Conservation (phyloP, 2,797 vertebrate species). For the Chaetodon trifasciatus region DNA sequence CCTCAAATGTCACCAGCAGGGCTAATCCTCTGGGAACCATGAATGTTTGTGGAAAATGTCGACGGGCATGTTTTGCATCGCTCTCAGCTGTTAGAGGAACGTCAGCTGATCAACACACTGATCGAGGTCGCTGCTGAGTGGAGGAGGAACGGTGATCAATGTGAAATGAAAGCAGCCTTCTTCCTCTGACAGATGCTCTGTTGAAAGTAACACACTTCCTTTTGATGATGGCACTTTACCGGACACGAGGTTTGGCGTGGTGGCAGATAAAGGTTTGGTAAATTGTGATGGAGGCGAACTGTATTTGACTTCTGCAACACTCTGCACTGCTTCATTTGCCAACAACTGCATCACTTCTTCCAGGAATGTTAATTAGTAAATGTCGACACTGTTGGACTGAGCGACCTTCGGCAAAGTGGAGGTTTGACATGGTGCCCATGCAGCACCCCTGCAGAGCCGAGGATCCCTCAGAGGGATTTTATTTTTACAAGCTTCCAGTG, state of each 20-base stretch:
- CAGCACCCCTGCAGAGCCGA: neutral
- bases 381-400: neutral
- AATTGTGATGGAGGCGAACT: neutral
- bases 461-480: neutral
- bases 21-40: neutral
- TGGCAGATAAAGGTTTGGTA: constrained; percentile 16
- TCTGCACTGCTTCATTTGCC: constrained; percentile 10
- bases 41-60: neutral
- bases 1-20: neutral
- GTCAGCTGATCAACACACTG: neutral
- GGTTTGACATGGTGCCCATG: neutral
- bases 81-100: neutral
- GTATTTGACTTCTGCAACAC: constrained; percentile 2
- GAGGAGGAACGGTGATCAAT: neutral
- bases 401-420: neutral
- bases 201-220: constrained; percentile 12
- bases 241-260: constrained; percentile 9
- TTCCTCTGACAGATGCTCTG: constrained; percentile 14
- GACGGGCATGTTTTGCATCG: neutral
- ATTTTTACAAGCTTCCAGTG: neutral
- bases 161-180: neutral
- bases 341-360: constrained; percentile 9
- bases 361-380: neutral
- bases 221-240: constrained; percentile 36
- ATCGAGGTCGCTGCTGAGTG: neutral